Evolutionary conservation across 1,140 invertebrate species (phyloP).

Genomic region (Eueides isabella): DNA sequence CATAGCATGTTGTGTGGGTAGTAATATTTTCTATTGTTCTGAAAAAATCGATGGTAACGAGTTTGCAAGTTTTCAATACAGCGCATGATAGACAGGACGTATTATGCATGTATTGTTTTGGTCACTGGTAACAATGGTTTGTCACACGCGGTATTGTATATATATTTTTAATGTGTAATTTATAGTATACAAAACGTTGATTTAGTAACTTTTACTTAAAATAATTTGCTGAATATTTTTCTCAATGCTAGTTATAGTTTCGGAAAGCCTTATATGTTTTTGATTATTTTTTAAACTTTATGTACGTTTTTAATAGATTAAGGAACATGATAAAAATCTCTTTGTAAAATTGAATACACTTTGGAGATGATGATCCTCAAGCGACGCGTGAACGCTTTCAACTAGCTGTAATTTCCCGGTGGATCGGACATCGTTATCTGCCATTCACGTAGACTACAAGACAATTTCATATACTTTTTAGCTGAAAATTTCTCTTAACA

Average conservation of each 20-base stretch:
- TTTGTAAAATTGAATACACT: constrained; percentile 9
- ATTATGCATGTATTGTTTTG: constrained; percentile 10
- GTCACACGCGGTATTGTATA: neutral
- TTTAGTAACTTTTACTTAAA: neutral
- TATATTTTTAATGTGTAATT: neutral
- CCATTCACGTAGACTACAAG: constrained; percentile 23
- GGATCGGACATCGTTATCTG: constrained; percentile 29
- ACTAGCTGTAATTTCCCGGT: constrained; percentile 28
- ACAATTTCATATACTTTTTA: constrained; percentile 15
- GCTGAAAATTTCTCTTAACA: neutral
- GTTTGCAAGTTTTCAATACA: neutral
- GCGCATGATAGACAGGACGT: neutral
- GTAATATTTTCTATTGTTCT: neutral
- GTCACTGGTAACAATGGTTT: neutral
- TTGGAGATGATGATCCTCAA: constrained; percentile 17
- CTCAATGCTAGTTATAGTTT: no score
- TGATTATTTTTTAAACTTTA: neutral
- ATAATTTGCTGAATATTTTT: no score
- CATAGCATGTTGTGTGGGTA: neutral
- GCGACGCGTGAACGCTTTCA: constrained; percentile 24
- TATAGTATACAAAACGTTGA: neutral
- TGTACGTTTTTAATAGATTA: neutral
- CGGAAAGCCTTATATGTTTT: no score
- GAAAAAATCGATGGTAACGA: constrained; percentile 6
- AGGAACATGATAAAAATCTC: constrained; percentile 4